Evolutionary conservation across 2,888 invertebrate genomes (phyloP), one percentile per base, ranked within the genome.

Genomic region (Amiota mariae): DNA sequence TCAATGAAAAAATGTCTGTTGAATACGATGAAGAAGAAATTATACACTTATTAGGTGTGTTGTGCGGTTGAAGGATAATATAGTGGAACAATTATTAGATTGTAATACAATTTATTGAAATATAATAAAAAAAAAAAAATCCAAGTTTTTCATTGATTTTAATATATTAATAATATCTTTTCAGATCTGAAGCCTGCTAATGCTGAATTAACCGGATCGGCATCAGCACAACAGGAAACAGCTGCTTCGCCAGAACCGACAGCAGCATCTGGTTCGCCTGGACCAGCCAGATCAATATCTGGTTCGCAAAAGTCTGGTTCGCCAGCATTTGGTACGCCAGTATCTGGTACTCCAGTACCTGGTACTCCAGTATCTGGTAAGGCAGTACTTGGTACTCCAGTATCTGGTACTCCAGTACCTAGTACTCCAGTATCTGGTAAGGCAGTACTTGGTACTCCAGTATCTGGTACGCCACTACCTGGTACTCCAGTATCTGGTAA

Each of bases 11-110:
- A n/a, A 54, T 54, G 54, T 54, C 54, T 54, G 54, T 4, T 12
- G 4, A n/a, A 8, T 54, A 8, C n/a, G 54, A n/a, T 9, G 59
- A n/a, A 15, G 59, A 59, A 18, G 59, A 59, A 12, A 18, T 59
- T 20, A 77, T 85, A 9, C 84, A 85, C 18, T 81, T 82, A 1
- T 59, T 85, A 70, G 85, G 85, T 85, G 76, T 12, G n/a, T 54
- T 54, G 13, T 9, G 12, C 15, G 54, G 8, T n/a, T 15, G 54
- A 54, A 54, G 8, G 8, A 15, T 13, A n/a, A 2, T 15, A 2
- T n/a, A 3, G 11, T 2, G 8, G 13, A 54, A 11, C 54, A 10
- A 36, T 36, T 36, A 36, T 36, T 0, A 36, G 36, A 36, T 36
- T 36, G 36, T 36, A 24, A 24, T 24, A 1, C n/a, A n/a, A n/a